A percentile compares a stretch with the other conserved stretches of the same genome.
phyloP scores from a whole-genome alignment of 2,113 vertebrate genomes.

The Pelecanoides urinatrix region DNA sequence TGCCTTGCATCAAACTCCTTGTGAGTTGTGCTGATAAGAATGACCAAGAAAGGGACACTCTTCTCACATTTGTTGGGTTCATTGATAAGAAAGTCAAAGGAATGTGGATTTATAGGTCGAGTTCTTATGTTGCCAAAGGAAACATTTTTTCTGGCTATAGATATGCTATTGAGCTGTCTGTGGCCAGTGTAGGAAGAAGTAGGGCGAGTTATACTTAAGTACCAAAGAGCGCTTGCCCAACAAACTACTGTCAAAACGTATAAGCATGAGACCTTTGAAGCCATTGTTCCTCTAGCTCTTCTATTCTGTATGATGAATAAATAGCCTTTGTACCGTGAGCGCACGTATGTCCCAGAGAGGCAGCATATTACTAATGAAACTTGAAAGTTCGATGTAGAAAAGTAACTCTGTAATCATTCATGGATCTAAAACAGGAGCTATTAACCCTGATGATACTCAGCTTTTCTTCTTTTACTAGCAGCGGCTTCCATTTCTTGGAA shows the following conservation, averaged over 20 bases:
- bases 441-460: slow-evolving; percentile 19
- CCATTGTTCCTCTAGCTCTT: slow-evolving; percentile 87
- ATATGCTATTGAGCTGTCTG: slow-evolving; percentile 81
- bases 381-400: slow-evolving; percentile 55
- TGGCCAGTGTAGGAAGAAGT: slow-evolving; percentile 88
- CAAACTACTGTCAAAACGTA: slow-evolving; percentile 96
- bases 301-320: slow-evolving; percentile 73
- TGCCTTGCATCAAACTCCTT: slow-evolving; percentile 98
- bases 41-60: slow-evolving; percentile 88
- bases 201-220: slow-evolving; percentile 91
- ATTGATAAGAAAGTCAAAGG: slow-evolving; percentile 93
- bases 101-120: slow-evolving; percentile 92
- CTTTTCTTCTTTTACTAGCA: slow-evolving; percentile 46
- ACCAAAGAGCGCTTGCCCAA: slow-evolving; percentile 98
- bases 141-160: slow-evolving; percentile 83
- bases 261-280: slow-evolving; percentile 97
- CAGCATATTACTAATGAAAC: slow-evolving; percentile 79
- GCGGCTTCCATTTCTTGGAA: slow-evolving; percentile 51
- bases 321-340: slow-evolving; percentile 71
- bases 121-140: slow-evolving; percentile 96
- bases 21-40: slow-evolving; percentile 97
- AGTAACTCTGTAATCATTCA: slow-evolving; percentile 20
- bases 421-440: slow-evolving; percentile 17
- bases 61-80: slow-evolving; percentile 94
- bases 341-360: slow-evolving; percentile 65